Evolutionary conservation across 1,140 invertebrate species (phyloP).

Genomic region (Adoxophyes honmai): DNA sequence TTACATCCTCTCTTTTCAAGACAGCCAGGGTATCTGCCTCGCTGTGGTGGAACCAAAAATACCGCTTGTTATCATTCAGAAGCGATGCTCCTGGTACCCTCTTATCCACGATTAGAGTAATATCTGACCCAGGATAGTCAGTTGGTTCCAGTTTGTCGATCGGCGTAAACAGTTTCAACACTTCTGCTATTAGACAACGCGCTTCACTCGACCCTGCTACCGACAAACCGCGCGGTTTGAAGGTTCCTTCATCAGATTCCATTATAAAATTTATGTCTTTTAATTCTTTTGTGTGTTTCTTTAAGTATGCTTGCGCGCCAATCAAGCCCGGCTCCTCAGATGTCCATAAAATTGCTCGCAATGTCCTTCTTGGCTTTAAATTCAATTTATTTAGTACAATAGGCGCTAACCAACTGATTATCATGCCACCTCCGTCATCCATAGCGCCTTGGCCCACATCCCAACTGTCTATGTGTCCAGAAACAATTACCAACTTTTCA

Average conservation of each 20-base stretch:
- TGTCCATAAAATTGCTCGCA: conserved; percentile 90
- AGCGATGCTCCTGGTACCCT: conserved; percentile 84
- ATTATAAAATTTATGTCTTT: conserved; percentile 82
- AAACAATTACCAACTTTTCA: conserved; percentile 86
- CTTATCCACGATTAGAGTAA: conserved; percentile 78
- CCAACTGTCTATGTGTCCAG: conserved; percentile 94
- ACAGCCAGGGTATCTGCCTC: conserved; percentile 86
- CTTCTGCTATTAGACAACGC: conserved; percentile 81
- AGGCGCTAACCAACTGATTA: conserved; percentile 88
- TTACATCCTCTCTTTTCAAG: conserved; percentile 80
- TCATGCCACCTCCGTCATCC: conserved; percentile 91
- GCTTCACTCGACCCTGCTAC: conserved; percentile 79
- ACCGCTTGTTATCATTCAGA: conserved; percentile 81
- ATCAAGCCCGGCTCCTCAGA: conserved; percentile 86
- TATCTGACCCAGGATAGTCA: conserved; percentile 80
- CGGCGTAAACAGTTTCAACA: conserved; percentile 77
- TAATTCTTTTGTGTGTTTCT: conserved; percentile 80
- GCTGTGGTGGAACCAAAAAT: conserved; percentile 89
- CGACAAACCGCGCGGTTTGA: conserved; percentile 82
- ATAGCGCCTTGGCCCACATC: conserved; percentile 92
- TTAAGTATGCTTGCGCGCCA: conserved; percentile 82
- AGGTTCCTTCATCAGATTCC: conserved; percentile 92
- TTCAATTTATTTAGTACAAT: conserved; percentile 83
- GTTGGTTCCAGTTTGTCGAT: conserved; percentile 67
- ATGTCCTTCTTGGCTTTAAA: conserved; percentile 84